Evolutionary conservation across 2,797 vertebrate species (phyloP).

Genomic region (Pipistrellus kuhlii): DNA sequence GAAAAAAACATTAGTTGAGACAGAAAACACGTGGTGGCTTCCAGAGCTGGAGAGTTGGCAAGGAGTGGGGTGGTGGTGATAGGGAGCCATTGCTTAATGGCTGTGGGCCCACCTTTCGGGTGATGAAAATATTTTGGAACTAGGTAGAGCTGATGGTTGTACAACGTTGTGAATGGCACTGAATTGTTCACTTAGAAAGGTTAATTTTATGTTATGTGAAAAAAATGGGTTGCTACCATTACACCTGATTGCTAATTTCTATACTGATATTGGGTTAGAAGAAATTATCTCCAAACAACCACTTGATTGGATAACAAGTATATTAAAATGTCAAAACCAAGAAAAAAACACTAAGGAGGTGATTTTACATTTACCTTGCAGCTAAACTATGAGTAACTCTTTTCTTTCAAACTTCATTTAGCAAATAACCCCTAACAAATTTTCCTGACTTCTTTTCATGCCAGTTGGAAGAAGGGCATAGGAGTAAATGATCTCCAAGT

Average conservation of each 20-base stretch:
- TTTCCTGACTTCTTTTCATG: neutral
- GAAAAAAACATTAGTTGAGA: neutral
- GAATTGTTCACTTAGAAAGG: neutral
- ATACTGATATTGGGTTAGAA: neutral
- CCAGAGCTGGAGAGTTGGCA: no score
- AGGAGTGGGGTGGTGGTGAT: accelerated
- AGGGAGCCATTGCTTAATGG: neutral
- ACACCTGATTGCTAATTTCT: neutral
- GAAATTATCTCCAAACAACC: neutral
- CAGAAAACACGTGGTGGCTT: neutral
- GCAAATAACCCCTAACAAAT: neutral
- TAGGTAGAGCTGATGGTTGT: neutral
- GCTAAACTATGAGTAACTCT: neutral
- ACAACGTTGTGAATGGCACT: neutral
- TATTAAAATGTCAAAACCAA: neutral
- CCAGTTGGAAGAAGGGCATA: neutral
- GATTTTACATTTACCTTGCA: neutral
- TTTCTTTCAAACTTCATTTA: conserved; percentile 16
- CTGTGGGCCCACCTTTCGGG: neutral
- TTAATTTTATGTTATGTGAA: neutral
- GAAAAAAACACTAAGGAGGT: neutral
- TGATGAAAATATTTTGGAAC: neutral
- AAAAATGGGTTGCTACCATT: neutral
- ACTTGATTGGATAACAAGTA: accelerated
- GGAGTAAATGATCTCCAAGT: conserved; percentile 22